Percentiles rank a stretch among this genome's conserved stretches.
Conservation (phyloP, 2,888 invertebrate species). For the Trissoscelio sp. region DNA sequence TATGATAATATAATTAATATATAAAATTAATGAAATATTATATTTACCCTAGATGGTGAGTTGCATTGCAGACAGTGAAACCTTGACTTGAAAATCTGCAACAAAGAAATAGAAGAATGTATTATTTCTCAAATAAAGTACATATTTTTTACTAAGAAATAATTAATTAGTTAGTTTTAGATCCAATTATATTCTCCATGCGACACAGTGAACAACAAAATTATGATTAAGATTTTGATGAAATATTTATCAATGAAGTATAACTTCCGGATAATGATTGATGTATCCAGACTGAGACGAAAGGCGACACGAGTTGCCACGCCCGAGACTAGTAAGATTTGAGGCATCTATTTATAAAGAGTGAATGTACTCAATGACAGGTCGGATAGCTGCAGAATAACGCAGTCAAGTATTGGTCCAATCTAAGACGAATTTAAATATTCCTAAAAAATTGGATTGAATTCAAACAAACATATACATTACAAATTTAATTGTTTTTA, state of each 20-base stretch:
- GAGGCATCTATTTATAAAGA: constrained; percentile 48
- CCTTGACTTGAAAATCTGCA: constrained; percentile 47
- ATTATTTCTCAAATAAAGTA: too few relatives aligned
- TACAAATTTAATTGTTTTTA: too few relatives aligned
- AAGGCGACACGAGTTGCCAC: constrained; percentile 43
- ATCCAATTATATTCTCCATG: neutral
- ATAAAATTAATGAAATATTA: neutral
- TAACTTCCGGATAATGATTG: constrained; percentile 44
- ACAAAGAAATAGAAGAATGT: constrained; percentile 26
- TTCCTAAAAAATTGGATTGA: neutral
- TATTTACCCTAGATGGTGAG: constrained; percentile 47
- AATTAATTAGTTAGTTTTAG: neutral
- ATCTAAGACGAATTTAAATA: neutral
- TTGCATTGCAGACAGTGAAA: constrained; percentile 46
- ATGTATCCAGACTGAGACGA: constrained; percentile 30
- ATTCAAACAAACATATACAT: too few relatives aligned
- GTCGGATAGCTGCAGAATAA: constrained; percentile 11
- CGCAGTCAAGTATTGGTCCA: constrained; percentile 2
- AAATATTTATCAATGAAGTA: constrained; percentile 25
- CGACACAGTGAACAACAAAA: constrained; percentile 12
- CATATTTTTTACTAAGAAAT: too few relatives aligned
- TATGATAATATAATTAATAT: too few relatives aligned
- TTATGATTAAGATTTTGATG: neutral
- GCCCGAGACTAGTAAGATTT: constrained; percentile 42
- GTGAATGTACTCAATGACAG: constrained; percentile 54